Conservation (phyloP, 2,888 invertebrate genomes). For the Blastobasis lacticolella region DNA sequence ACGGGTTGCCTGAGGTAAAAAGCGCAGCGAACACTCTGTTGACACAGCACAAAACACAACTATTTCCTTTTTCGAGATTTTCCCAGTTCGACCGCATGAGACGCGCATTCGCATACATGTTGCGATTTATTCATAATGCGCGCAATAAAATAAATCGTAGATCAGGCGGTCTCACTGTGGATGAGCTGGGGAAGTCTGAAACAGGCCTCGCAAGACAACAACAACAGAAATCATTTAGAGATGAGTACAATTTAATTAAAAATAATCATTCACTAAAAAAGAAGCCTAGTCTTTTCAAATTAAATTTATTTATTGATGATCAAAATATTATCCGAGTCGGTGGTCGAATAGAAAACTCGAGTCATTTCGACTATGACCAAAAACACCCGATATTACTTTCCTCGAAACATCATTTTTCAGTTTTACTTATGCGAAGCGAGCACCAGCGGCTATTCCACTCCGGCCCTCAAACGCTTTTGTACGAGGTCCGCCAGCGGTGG, state of each 20-base stretch:
- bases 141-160: neutral
- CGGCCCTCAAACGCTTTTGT: constrained; percentile 7
- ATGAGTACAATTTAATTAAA: neutral
- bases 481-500: constrained; percentile 1
- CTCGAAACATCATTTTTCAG: constrained; percentile 5
- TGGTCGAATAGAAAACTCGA: constrained; percentile 8
- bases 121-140: neutral
- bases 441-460: constrained; percentile 6
- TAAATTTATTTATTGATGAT: neutral
- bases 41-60: too few species aligned
- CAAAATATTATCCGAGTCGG: constrained; percentile 7
- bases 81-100: neutral
- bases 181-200: neutral
- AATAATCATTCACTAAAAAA: neutral
- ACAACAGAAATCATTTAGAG: neutral
- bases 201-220: neutral
- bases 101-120: neutral
- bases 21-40: too few species aligned
- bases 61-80: too few species aligned
- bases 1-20: too few species aligned
- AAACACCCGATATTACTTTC: constrained; percentile 10
- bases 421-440: neutral
- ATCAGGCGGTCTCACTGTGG: neutral
- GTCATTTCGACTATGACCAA: constrained; percentile 5
- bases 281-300: neutral